phyloP scores from a whole-genome alignment of 2,113 vertebrate species.

The Boleophthalmus pectinirostris region DNA sequence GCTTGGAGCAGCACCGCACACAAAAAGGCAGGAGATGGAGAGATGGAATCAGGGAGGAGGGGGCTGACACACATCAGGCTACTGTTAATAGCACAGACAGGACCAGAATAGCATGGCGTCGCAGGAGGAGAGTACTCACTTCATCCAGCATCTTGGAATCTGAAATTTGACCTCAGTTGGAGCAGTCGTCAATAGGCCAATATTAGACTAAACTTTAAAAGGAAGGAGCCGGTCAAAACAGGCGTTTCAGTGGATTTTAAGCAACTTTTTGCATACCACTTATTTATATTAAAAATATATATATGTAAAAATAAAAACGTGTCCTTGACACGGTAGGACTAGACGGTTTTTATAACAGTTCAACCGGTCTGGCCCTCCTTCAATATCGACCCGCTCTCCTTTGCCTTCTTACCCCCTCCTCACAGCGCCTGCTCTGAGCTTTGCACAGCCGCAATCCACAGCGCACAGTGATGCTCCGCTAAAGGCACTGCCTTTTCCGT shows the following conservation, averaged over 20 bases:
- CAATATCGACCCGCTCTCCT: constrained; percentile 19
- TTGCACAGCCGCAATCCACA: constrained; percentile 75
- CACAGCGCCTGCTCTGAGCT: constrained; percentile 38
- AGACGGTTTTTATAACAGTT: constrained; percentile 35
- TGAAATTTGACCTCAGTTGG: constrained; percentile 18
- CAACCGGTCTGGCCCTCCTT: constrained; percentile 48
- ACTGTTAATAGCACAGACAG: constrained; percentile 71
- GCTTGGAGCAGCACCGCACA: constrained; percentile 6
- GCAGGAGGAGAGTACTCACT: constrained; percentile 52
- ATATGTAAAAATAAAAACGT: background rate
- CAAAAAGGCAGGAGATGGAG: constrained; percentile 47
- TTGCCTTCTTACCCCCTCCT: background rate
- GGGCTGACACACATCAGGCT: constrained; percentile 68
- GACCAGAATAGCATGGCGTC: constrained; percentile 70
- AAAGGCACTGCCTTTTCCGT: constrained; percentile 47
- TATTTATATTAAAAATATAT: background rate
- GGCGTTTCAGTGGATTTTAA: background rate
- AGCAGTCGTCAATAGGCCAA: background rate
- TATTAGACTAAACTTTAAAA: background rate
- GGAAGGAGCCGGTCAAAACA: too few relatives aligned
- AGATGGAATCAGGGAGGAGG: constrained; percentile 13
- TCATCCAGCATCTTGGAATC: constrained; percentile 33
- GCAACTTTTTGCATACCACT: background rate
- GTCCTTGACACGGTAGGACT: constrained; percentile 46
- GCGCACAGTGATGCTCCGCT: constrained; percentile 61